Evolutionary conservation across 2,888 invertebrate species (phyloP), one percentile per base, ranked within the genome.

Genomic region (Zonitis immaculata): DNA sequence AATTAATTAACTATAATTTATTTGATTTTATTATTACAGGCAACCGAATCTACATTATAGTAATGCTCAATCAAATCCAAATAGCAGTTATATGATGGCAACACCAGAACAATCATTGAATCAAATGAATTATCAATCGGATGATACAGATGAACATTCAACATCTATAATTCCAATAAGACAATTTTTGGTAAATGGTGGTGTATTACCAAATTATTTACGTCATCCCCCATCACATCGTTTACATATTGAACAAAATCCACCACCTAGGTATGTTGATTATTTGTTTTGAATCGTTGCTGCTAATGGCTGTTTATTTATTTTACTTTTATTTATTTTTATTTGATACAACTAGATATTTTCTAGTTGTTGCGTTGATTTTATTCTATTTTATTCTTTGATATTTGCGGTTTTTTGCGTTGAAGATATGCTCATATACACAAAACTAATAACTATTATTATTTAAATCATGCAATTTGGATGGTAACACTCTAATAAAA

Each of bases 101-200:
- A 39, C 39, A 18, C 20, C 39, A 6, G 39, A 39, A 39, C 39
- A 18, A 20, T 6, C 20, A 39, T 39, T 65, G 49, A 63, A 74
- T 73, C 60, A 67, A 61, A 66, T 66, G 58, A 77, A 64, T 68
- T 78, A 73, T 70, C 76, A 67, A 69, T 73, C 51, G 58, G 61
- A 67, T 69, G 71, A 51, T 64, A 69, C 54, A 5, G 62, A 65
- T 65, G 78, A 77, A 61, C 74, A 75, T 52, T 79, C 78, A 59
- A 79, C 78, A 64, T 80, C 80, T 44, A 81, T 82, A 51, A 78
- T 81, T 63, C 75, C 74, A 54, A 68, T 75, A 7, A 12, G 53
- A 20, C 56, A 56, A 27, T 56, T 56, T 45, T 30, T 56, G 27
- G 50, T 49, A 7, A 50, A 52, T 26, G 52, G 52, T 18, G 56